Evolutionary conservation across 1,140 invertebrate species (phyloP).

Genomic region (Lamellibrachia luymesi): DNA sequence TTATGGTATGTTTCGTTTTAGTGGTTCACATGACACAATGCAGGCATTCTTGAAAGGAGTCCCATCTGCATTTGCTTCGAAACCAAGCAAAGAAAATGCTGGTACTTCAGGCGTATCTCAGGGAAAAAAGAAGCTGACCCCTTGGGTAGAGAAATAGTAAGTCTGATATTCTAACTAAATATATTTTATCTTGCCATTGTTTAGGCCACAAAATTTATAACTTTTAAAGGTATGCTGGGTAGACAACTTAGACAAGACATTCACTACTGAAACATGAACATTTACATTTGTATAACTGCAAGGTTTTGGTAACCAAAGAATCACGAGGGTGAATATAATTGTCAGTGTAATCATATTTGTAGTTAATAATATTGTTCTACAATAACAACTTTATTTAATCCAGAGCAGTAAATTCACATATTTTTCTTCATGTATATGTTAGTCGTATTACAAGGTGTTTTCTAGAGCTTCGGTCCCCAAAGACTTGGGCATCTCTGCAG

Average conservation of each 20-base stretch:
- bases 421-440: background rate
- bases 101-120: background rate
- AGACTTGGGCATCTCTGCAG: background rate
- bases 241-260: background rate
- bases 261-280: background rate
- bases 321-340: too few species aligned
- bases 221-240: background rate
- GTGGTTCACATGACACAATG: conserved; percentile 60
- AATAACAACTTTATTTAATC: background rate
- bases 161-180: conserved; percentile 33
- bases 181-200: background rate
- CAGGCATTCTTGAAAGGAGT: conserved; percentile 82
- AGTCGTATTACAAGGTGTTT: background rate
- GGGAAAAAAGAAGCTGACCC: conserved; percentile 57
- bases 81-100: conserved; percentile 26
- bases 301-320: too few species aligned
- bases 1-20: background rate
- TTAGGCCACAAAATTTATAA: background rate
- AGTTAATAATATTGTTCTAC: conserved; percentile 9
- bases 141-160: conserved; percentile 93
- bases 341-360: background rate
- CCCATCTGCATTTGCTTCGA: conserved; percentile 61
- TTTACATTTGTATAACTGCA: background rate
- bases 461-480: background rate
- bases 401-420: background rate